These are phyloP conservation scores for Platycheirus rosarum DNA, from an alignment of 2,888 invertebrate species.

Conservation along the genomic window DNA sequence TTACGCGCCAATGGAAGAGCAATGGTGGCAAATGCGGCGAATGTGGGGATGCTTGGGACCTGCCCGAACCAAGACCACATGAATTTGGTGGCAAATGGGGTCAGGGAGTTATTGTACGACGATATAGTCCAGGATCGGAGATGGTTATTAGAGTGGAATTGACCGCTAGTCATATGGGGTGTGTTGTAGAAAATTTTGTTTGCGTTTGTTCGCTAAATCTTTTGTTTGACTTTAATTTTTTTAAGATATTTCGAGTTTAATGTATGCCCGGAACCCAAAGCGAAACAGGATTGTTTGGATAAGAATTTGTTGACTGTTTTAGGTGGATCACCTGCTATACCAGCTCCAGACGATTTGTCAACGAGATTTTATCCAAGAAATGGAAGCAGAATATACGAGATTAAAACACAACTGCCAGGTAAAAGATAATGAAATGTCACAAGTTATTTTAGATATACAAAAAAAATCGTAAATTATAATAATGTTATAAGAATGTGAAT, in stretches of 20 bases:
- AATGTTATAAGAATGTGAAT: too few species aligned
- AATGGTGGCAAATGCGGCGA: constrained; percentile 94
- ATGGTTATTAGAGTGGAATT: constrained; percentile 91
- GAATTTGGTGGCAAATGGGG: constrained; percentile 93
- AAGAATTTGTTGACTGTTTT: constrained; percentile 86
- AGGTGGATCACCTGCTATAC: constrained; percentile 81
- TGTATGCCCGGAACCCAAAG: constrained; percentile 88
- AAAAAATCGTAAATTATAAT: too few species aligned
- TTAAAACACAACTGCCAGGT: constrained; percentile 86
- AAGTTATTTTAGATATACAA: too few species aligned
- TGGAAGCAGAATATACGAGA: constrained; percentile 91
- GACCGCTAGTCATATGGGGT: constrained; percentile 93
- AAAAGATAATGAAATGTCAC: constrained; percentile 21
- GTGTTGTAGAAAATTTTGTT: constrained; percentile 30
- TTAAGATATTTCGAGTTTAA: constrained; percentile 92
- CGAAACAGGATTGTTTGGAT: constrained; percentile 91
- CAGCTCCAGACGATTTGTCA: constrained; percentile 83
- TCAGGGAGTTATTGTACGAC: constrained; percentile 91
- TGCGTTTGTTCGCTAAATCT: too few species aligned
- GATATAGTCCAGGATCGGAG: constrained; percentile 87
- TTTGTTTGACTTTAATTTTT: not conserved
- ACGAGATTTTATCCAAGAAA: constrained; percentile 89
- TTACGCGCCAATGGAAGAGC: constrained; percentile 90
- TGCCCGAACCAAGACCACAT: constrained; percentile 88
- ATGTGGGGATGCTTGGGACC: constrained; percentile 93